Conservation (phyloP, 2,797 vertebrate species). For the Fringilla coelebs region DNA sequence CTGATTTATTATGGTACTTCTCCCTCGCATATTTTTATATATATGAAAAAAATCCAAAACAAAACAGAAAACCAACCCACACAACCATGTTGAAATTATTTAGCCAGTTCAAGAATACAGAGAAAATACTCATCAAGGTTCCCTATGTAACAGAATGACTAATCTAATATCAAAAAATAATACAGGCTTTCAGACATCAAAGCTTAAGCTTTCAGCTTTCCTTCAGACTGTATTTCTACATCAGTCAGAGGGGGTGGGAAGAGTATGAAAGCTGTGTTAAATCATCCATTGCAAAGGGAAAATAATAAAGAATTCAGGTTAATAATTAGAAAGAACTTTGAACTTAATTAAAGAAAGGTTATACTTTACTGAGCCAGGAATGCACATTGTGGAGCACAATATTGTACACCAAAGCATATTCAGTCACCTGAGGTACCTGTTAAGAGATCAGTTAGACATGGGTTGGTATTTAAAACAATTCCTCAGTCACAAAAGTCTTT, state of each 20-base stretch:
- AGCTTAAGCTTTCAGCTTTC: neutral
- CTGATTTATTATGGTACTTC: neutral
- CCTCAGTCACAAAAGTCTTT: neutral
- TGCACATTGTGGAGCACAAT: neutral
- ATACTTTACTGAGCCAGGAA: neutral
- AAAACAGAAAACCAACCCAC: neutral
- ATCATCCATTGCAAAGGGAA: neutral
- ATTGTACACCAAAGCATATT: neutral
- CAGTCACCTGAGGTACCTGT: neutral
- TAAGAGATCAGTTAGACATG: neutral
- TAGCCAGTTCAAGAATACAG: neutral
- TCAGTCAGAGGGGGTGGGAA: neutral
- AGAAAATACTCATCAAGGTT: neutral
- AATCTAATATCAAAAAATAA: neutral
- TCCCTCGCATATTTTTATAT: neutral
- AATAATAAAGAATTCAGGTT: neutral
- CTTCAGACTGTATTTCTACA: neutral
- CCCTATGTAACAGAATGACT: fast-evolving
- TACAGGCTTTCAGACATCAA: neutral
- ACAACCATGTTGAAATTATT: neutral
- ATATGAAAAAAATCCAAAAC: no score
- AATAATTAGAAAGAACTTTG: constrained; percentile 1
- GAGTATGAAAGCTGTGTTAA: neutral
- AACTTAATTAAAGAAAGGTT: constrained; percentile 11
- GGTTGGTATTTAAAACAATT: neutral